These are phyloP conservation scores for Caenorhabditis auriculariae DNA, from an alignment of 2,888 invertebrate genomes.

Conservation along the genomic window DNA sequence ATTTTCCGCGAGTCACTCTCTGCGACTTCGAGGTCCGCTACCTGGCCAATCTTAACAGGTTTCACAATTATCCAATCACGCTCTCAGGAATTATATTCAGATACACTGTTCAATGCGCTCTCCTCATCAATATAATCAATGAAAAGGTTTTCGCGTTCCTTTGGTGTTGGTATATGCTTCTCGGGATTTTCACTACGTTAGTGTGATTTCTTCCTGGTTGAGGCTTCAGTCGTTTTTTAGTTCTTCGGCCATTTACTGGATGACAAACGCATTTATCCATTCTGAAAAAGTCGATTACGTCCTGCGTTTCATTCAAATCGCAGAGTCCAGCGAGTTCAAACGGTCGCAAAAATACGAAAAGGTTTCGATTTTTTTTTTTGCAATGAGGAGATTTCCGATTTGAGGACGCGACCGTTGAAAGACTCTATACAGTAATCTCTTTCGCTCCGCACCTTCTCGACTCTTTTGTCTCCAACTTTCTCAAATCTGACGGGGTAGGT, in stretches of 20 bases:
- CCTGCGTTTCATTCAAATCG: conserved; percentile 53
- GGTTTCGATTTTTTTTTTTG: conserved; percentile 6
- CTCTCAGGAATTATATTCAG: conserved; percentile 17
- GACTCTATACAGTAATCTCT: conserved; percentile 43
- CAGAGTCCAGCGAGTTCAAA: conserved; percentile 39
- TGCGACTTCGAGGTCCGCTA: conserved; percentile 63
- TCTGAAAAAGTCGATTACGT: conserved; percentile 60
- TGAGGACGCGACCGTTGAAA: conserved; percentile 26
- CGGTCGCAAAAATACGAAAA: conserved; percentile 33
- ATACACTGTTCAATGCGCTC: conserved; percentile 62
- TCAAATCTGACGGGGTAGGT: conserved; percentile 56
- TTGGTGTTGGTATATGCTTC: conserved; percentile 61
- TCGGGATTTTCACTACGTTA: conserved; percentile 52
- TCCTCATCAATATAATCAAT: conserved; percentile 62
- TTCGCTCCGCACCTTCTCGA: conserved; percentile 55
- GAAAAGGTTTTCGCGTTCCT: conserved; percentile 62
- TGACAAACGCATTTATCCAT: conserved; percentile 48
- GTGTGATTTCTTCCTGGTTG: conserved; percentile 5
- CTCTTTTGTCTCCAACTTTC: conserved; percentile 52
- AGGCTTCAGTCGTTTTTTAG: conserved; percentile 15
- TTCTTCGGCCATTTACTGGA: conserved; percentile 56
- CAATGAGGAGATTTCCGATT: conserved; percentile 3
- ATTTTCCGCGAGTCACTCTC: conserved; percentile 59
- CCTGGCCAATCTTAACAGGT: conserved; percentile 59
- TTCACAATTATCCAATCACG: conserved; percentile 1